A percentile compares a stretch with the other conserved stretches of the same genome.
Evolutionary conservation across 92 coral and sea anemone species (phyloP).

Genomic region (Bergia sp.): DNA sequence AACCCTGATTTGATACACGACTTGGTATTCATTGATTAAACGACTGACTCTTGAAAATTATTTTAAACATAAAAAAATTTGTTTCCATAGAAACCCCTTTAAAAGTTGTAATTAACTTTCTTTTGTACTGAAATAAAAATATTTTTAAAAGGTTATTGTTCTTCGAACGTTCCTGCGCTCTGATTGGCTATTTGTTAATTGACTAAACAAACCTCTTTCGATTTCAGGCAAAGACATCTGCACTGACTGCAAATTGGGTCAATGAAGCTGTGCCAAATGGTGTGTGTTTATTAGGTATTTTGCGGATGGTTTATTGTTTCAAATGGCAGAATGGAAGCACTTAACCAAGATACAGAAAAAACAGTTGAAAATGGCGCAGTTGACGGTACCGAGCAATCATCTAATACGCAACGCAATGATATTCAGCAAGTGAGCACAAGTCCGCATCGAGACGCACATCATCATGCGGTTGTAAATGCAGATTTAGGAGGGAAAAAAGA

Average conservation of each 20-base stretch:
- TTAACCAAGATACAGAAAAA: not conserved
- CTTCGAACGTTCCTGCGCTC: not conserved
- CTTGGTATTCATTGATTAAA: too few species aligned
- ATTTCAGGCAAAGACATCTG: not conserved
- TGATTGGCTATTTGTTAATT: constrained; percentile 29
- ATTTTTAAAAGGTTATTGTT: not conserved
- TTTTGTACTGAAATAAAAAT: not conserved
- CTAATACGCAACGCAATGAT: not conserved
- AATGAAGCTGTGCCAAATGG: not conserved
- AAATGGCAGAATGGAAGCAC: not conserved
- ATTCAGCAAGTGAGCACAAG: not conserved
- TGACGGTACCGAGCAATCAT: not conserved
- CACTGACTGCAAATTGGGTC: not conserved
- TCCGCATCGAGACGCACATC: not conserved
- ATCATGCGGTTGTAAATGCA: not conserved
- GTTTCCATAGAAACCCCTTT: constrained; percentile 30
- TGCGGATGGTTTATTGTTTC: not conserved
- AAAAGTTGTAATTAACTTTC: not conserved
- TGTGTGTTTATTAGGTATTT: not conserved
- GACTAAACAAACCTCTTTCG: not conserved
- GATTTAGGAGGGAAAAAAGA: not conserved
- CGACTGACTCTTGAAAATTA: too few species aligned
- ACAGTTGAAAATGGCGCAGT: not conserved
- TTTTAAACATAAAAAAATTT: not conserved
- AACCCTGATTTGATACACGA: too few species aligned